Evolutionary conservation across 2,888 invertebrate genomes (phyloP).

Genomic region (Ophioninae sp.): DNA sequence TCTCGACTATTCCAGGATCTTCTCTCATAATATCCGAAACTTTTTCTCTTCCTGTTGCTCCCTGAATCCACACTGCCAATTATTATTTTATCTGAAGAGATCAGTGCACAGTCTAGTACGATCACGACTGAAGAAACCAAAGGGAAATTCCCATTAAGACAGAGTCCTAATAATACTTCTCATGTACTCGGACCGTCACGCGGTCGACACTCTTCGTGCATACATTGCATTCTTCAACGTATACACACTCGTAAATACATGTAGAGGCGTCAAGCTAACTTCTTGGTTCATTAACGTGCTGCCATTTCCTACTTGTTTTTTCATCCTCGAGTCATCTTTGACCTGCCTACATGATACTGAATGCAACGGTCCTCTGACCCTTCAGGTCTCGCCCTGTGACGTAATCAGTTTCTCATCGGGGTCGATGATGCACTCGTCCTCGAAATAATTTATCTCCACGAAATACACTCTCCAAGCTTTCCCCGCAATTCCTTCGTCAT

Average conservation of each 20-base stretch:
- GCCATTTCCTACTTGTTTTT: conserved; percentile 54
- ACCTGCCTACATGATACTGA: conserved; percentile 51
- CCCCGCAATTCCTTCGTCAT: conserved; percentile 12
- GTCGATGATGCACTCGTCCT: conserved; percentile 47
- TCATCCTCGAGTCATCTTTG: conserved; percentile 55
- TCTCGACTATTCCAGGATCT: not conserved
- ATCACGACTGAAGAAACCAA: conserved; percentile 40
- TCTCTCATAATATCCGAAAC: not conserved
- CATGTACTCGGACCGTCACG: conserved; percentile 21
- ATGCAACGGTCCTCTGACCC: conserved; percentile 32
- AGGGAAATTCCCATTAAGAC: conserved; percentile 51
- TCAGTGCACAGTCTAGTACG: conserved; percentile 1
- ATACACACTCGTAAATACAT: not conserved
- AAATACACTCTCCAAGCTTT: conserved; percentile 1
- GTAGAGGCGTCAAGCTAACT: conserved; percentile 9
- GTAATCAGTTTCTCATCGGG: conserved; percentile 45
- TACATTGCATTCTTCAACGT: not conserved
- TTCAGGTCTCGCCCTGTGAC: conserved; percentile 41
- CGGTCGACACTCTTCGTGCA: conserved; percentile 1
- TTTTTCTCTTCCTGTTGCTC: not conserved
- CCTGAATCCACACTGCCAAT: conserved; percentile 40
- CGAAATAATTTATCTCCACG: conserved; percentile 37
- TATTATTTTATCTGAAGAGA: conserved; percentile 49
- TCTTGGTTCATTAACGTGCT: conserved; percentile 59
- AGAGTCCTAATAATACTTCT: conserved; percentile 55